These are phyloP conservation scores for Agonum fuliginosum DNA, from an alignment of 2,888 invertebrate species.

Conservation along the genomic window DNA sequence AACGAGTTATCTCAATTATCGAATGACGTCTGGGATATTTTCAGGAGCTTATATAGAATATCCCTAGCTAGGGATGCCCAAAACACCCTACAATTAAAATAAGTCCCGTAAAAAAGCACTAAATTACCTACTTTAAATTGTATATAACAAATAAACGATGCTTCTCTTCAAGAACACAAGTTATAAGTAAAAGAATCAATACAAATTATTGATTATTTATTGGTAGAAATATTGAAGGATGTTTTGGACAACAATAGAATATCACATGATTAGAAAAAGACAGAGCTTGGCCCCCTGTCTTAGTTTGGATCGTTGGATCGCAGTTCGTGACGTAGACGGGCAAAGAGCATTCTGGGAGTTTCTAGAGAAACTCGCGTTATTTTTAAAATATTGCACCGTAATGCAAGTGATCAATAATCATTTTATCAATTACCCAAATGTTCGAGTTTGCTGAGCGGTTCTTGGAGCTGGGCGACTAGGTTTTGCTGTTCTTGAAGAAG, in stretches of 20 bases:
- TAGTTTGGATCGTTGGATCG: neutral
- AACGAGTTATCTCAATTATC: neutral
- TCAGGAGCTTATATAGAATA: conserved; percentile 34
- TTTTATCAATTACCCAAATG: conserved; percentile 24
- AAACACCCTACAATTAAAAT: neutral
- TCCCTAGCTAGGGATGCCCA: conserved; percentile 25
- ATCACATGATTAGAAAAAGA: conserved; percentile 51
- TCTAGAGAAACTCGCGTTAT: conserved; percentile 18
- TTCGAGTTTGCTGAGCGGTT: neutral
- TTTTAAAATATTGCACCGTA: neutral
- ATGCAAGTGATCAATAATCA: neutral
- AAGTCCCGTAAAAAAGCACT: neutral
- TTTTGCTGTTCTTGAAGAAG: neutral
- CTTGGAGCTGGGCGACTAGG: neutral
- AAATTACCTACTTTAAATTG: too few relatives aligned
- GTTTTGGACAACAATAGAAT: conserved; percentile 13
- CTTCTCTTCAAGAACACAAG: too few relatives aligned
- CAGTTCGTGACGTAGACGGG: neutral
- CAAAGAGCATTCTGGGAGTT: conserved; percentile 30
- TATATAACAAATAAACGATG: too few relatives aligned
- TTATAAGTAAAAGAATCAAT: too few relatives aligned
- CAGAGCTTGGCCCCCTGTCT: conserved; percentile 7
- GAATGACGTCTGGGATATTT: conserved; percentile 43
- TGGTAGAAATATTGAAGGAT: neutral
- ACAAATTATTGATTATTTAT: neutral